Base-by-base conservation (phyloP, 2,113 vertebrate genomes). In the Raphicerus campestris region DNA sequence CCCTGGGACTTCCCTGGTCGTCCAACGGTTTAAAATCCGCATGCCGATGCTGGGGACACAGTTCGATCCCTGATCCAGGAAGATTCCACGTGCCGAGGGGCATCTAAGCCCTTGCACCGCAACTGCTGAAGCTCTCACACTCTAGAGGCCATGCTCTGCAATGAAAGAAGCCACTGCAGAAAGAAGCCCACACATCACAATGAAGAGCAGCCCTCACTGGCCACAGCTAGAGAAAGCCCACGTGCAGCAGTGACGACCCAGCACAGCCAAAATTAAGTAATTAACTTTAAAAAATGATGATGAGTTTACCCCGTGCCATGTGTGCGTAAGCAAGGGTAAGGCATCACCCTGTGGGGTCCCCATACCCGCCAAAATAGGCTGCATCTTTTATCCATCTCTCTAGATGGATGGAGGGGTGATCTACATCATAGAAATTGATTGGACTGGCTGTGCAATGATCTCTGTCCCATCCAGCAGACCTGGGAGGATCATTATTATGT, bases 1-100 rank as follows among this genome's bases (percentile, higher is more conserved):
- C 58, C 19, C 39, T 6, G 39, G 22, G 35, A 42, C 39, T 75
- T 75, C 39, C 39, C 22, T 26, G 22, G 39, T 42, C 3, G 0
- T 75, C 39, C 70, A 15, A 0, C 26, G 70, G 70, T 42, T 75
- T 42, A 42, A 14, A 75, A 75, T 26, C 39, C 1, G 0, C 70
- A 42, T 42, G 70, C 13, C 39, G 24, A 10, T 73, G 10, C 22
- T 26, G 70, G 39, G 22, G 22, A 26, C 39, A 14, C 70, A 42
- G 2, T 42, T 42, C 3, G 2, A 75, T 15, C 22, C 22, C 70
- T 75, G 70, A 15, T 75, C 22, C 39, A 2, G 70, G 70, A 42
- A 26, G 70, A 42, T 42, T 7, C 6, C 70, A 42, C 5, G 0
- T 42, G 70, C 22, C 22, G 3, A 75, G 39, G 22, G 39, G 1